phyloP scores from a whole-genome alignment of 2,888 invertebrate species.

The Orchesella flavescens region DNA sequence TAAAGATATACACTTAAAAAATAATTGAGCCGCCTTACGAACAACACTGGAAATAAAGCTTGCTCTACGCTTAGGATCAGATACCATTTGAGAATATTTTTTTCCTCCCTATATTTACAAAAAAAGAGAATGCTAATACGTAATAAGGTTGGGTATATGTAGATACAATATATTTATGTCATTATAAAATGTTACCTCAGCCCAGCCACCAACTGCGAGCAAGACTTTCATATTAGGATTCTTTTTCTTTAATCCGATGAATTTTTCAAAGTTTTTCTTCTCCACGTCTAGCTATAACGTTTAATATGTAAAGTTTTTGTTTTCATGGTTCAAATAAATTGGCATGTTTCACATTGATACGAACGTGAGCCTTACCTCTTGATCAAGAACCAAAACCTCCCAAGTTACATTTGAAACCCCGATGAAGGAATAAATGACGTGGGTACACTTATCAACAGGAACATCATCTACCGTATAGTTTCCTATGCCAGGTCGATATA shows the following conservation, averaged over 20 bases:
- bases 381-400: constrained; percentile 86
- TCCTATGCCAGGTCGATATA: constrained; percentile 87
- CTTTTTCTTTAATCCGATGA: constrained; percentile 64
- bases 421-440: constrained; percentile 90
- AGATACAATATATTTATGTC: neutral
- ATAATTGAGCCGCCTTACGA: constrained; percentile 48
- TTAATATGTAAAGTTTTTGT: neutral
- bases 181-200: constrained; percentile 48
- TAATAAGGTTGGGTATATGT: neutral
- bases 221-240: constrained; percentile 67
- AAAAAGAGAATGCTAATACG: neutral
- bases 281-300: constrained; percentile 67
- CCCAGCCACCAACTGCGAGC: constrained; percentile 71
- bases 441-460: constrained; percentile 87
- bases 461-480: constrained; percentile 88
- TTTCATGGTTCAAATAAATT: neutral
- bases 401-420: constrained; percentile 86
- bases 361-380: constrained; percentile 82
- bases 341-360: no score
- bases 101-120: constrained; percentile 59
- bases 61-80: constrained; percentile 58
- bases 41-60: constrained; percentile 68
- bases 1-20: neutral
- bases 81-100: constrained; percentile 70
- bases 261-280: constrained; percentile 68